Base-by-base conservation (phyloP, 30 jellyfish, hydroid and myxozoan species). In the Hydractinia symbiolongicarpus region DNA sequence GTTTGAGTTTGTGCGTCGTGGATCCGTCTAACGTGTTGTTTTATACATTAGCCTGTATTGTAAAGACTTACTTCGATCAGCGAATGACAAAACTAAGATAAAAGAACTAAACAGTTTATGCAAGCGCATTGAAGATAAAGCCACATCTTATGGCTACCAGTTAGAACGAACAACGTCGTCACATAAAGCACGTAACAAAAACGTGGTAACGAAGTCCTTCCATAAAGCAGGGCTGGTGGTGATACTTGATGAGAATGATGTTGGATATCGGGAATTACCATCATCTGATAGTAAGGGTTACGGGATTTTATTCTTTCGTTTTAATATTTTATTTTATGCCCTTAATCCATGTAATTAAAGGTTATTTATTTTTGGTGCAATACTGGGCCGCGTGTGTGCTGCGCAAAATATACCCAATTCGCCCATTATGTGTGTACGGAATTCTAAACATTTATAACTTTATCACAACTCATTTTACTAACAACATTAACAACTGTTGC, bases 201-300 rank as follows among this genome's bases (percentile, higher is more conserved):
- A 30, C 8, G 91, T 82, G 16, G 95, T 85, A 7, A 67, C 95
- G 19, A 86, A 71, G 40, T 67, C 95, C 50, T 86, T 90, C 67
- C 93, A 90, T 61, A 85, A 85, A 53, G 73, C 79, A 16, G 97
- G 97, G n/a, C 57, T 90, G 20, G 90, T 82, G 53, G 94, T 90
- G 21, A 95, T 95, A 10, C 78, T 90, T 30, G 97, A 90, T 81
- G 84, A 75, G 50, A 85, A 78, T 30, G 97, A 82, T 1, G 94
- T 90, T 78, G 97, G 97, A 56, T 90, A 90, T 60, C 86, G 97
- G 30, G 96, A 94, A 14, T 62, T 90, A 57, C 88, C 86, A 54
- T 68, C 66, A 8, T 61, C 95, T 21, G 97, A 90, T 66, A 85
- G 97, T 90, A 62, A 84, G 95, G 79, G 53, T 8, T 8, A n/a